Conservation (phyloP, 2,113 vertebrate genomes). For the Gnathonemus echidnorhynchus region DNA sequence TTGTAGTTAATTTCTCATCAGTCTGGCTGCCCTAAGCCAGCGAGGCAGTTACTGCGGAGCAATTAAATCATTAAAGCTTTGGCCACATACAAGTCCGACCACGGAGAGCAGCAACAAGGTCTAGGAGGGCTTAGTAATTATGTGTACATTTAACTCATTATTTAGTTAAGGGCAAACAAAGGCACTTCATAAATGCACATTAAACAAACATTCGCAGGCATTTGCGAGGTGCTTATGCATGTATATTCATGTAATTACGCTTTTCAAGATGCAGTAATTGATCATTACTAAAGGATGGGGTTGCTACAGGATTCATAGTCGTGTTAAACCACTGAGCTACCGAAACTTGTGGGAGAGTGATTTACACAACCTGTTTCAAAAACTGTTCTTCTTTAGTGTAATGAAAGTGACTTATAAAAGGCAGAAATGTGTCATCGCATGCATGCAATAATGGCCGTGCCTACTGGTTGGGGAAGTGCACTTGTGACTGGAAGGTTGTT, state of each 20-base stretch:
- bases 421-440: constrained; percentile 42
- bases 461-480: background rate
- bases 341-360: constrained; percentile 27
- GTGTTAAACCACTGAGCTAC: constrained; percentile 40
- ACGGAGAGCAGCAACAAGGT: background rate
- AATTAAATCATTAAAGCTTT: constrained; percentile 29
- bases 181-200: constrained; percentile 10
- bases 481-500: background rate
- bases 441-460: constrained; percentile 31
- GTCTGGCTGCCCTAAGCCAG: constrained; percentile 32
- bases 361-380: constrained; percentile 38
- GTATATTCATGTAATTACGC: constrained; percentile 11
- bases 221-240: constrained; percentile 16
- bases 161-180: constrained; percentile 5
- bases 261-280: background rate
- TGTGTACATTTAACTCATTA: background rate
- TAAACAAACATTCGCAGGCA: background rate
- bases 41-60: constrained; percentile 26
- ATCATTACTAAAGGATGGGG: background rate
- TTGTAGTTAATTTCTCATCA: constrained; percentile 38
- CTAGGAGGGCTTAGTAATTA: constrained; percentile 8
- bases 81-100: constrained; percentile 18
- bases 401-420: constrained; percentile 37
- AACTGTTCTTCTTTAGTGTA: constrained; percentile 31
- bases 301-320: background rate